A percentile compares a stretch with the other conserved stretches of the same genome.
These are phyloP conservation scores for Brachyopa scutellaris DNA, from an alignment of 2,888 invertebrate species.

Conservation along the genomic window DNA sequence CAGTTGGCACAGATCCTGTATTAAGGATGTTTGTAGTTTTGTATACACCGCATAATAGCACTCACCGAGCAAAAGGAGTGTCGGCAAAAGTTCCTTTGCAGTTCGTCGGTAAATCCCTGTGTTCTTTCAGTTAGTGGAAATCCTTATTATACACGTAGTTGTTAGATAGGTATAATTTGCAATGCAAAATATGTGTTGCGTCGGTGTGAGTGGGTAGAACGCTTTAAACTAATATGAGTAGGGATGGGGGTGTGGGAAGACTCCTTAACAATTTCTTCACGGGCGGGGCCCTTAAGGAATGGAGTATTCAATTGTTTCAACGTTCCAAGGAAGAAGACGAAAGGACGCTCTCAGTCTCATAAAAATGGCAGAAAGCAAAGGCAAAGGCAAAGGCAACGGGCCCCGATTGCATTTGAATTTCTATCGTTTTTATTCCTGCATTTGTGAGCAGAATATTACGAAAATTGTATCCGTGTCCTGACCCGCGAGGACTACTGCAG, in stretches of 20 bases:
- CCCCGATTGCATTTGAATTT: constrained; percentile 60
- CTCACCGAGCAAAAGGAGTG: constrained; percentile 17
- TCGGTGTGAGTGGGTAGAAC: neutral
- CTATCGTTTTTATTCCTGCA: constrained; percentile 10
- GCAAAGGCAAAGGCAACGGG: constrained; percentile 44
- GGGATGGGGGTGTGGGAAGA: too few relatives aligned
- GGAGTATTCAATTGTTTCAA: constrained; percentile 66
- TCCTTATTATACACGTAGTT: constrained; percentile 62
- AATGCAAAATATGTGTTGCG: constrained; percentile 52
- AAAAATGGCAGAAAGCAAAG: constrained; percentile 56
- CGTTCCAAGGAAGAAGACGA: constrained; percentile 10
- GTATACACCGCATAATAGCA: constrained; percentile 69
- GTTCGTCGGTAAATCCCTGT: constrained; percentile 42
- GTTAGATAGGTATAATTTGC: constrained; percentile 55
- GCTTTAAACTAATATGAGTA: constrained; percentile 65
- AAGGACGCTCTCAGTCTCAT: constrained; percentile 3
- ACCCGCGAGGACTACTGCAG: constrained; percentile 14
- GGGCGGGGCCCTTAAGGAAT: neutral
- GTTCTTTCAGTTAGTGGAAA: constrained; percentile 55
- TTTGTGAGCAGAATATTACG: constrained; percentile 37
- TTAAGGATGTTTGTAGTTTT: constrained; percentile 65
- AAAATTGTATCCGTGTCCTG: constrained; percentile 50
- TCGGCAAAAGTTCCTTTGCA: constrained; percentile 39
- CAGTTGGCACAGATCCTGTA: constrained; percentile 24
- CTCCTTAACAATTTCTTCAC: constrained; percentile 62